These are phyloP conservation scores for Drosophila pegasa DNA, from an alignment of 2,888 invertebrate genomes.

Conservation along the genomic window DNA sequence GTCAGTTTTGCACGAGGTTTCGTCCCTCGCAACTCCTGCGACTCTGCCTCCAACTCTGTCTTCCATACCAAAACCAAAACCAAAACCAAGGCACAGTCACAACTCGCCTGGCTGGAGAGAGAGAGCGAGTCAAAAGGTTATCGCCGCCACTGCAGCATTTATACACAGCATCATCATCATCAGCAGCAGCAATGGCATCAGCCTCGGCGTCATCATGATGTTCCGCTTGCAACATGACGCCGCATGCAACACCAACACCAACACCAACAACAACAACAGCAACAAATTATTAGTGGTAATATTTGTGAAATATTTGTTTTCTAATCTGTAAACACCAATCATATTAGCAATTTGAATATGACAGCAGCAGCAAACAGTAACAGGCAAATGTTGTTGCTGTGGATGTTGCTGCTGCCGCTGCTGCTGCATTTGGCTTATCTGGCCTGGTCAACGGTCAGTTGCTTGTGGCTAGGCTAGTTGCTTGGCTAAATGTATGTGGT, in stretches of 20 bases:
- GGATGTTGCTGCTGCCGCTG: conserved; percentile 15
- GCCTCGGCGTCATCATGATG: conserved; percentile 38
- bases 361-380: conserved; percentile 78
- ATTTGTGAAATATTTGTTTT: conserved; percentile 84
- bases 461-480: conserved; percentile 54
- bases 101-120: conserved; percentile 27
- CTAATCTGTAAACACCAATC: conserved; percentile 84
- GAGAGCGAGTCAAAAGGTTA: conserved; percentile 82
- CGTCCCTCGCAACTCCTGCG: neutral
- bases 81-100: conserved; percentile 10
- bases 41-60: neutral
- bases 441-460: conserved; percentile 66
- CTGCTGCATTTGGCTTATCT: conserved; percentile 32
- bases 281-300: conserved; percentile 81
- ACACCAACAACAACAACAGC: no score
- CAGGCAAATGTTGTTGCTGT: conserved; percentile 56
- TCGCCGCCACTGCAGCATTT: conserved; percentile 78
- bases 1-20: conserved; percentile 80
- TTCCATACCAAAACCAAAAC: no score
- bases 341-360: conserved; percentile 84
- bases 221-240: conserved; percentile 56
- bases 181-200: conserved; percentile 63
- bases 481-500: conserved; percentile 45
- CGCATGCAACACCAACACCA: conserved; percentile 45
- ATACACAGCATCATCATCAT: conserved; percentile 61